Evolutionary conservation across 2,113 vertebrate species (phyloP).

Genomic region (Grantiella picta): DNA sequence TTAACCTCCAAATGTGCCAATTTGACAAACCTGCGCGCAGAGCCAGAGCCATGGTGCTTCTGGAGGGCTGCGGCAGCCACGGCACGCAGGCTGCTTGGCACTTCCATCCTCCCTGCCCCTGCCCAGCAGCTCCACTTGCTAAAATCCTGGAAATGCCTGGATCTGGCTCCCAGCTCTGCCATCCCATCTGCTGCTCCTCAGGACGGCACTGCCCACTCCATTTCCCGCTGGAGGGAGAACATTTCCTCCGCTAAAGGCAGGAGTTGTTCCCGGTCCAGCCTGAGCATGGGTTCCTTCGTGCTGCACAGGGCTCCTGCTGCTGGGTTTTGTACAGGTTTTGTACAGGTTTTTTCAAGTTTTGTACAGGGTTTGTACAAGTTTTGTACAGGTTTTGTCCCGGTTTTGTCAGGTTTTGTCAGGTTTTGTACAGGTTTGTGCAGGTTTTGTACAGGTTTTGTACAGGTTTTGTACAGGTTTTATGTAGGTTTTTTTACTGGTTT

Average conservation of each 20-base stretch:
- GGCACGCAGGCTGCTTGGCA: background rate
- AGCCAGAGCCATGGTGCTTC: background rate
- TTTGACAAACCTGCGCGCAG: constrained; percentile 16
- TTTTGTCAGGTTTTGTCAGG: background rate
- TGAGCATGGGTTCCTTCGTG: background rate
- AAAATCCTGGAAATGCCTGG: background rate
- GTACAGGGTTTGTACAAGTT: background rate
- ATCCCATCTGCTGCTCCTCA: constrained; percentile 40
- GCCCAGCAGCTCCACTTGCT: background rate
- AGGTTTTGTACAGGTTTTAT: no score
- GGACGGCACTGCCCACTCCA: background rate
- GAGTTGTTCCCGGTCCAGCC: background rate
- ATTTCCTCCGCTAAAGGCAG: background rate
- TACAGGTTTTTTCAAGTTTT: background rate
- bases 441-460: no score
- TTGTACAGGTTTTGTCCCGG: background rate
- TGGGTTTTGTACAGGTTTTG: background rate
- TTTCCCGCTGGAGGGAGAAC: background rate
- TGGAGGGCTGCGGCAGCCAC: background rate
- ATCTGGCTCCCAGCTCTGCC: constrained; percentile 11
- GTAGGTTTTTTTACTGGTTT: no score
- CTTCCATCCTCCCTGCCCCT: background rate
- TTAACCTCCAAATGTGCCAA: background rate
- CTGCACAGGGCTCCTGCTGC: background rate
- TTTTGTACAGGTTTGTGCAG: no score